phyloP scores from a whole-genome alignment of 35 echinoderm and acorn worm genomes.

The Apostichopus parvimensis region DNA sequence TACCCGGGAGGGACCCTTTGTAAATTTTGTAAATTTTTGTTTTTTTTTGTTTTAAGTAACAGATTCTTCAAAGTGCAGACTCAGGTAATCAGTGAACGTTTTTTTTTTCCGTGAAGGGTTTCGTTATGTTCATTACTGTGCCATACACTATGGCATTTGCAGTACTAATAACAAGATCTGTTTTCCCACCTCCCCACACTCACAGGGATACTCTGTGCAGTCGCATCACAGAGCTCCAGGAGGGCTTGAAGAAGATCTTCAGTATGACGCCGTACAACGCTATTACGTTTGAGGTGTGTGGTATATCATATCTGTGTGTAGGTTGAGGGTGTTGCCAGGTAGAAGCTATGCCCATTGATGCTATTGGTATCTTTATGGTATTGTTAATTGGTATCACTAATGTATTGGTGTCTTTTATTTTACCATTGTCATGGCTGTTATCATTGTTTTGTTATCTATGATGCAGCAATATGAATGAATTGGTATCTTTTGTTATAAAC shows the following conservation, averaged over 20 bases:
- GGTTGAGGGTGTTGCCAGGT: too few relatives aligned
- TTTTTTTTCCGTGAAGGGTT: too few relatives aligned
- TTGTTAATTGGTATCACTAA: neutral
- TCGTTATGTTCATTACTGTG: too few relatives aligned
- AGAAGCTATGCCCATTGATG: too few relatives aligned
- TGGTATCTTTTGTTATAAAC: neutral
- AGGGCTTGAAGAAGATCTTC: slow-evolving; percentile 88
- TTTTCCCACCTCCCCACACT: neutral
- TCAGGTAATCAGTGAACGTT: neutral
- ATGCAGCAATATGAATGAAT: neutral
- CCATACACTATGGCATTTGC: neutral
- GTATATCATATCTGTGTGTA: neutral
- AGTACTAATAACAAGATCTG: neutral
- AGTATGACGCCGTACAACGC: slow-evolving; percentile 95
- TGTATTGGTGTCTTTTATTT: neutral
- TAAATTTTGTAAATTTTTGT: too few relatives aligned
- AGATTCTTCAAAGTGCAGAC: too few relatives aligned
- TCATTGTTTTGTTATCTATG: neutral
- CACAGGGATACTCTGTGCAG: slow-evolving; percentile 91
- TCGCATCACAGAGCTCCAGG: slow-evolving; percentile 80
- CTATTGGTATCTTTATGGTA: too few relatives aligned
- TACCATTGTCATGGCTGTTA: neutral
- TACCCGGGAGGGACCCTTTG: too few relatives aligned
- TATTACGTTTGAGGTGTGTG: slow-evolving; percentile 87
- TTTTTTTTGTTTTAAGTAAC: too few relatives aligned